Evolutionary conservation across 2,113 vertebrate genomes (phyloP).

Genomic region (Trichechus manatus): DNA sequence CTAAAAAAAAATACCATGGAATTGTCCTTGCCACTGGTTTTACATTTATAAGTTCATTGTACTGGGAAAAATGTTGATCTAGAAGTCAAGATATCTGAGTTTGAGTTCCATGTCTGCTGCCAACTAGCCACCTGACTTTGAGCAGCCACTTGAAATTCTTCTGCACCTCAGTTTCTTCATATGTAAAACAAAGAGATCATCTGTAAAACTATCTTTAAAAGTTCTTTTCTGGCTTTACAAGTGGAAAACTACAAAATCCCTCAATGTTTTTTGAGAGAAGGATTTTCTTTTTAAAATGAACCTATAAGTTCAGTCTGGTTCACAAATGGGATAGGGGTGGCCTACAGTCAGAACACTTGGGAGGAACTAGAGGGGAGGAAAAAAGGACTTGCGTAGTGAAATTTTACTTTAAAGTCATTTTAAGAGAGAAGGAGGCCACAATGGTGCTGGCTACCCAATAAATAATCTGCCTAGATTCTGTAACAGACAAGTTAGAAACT

Average conservation of each 20-base stretch:
- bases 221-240: not conserved
- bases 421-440: not conserved
- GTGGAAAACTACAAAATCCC: not conserved
- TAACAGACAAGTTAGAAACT: not conserved
- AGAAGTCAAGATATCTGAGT: not conserved
- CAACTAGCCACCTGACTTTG: not conserved
- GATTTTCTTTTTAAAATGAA: slow-evolving; percentile 20
- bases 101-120: not conserved
- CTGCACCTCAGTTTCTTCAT: not conserved
- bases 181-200: not conserved
- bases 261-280: not conserved
- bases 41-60: not conserved
- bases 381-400: not conserved
- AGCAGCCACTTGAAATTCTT: not conserved
- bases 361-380: not conserved
- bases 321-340: not conserved
- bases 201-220: not conserved
- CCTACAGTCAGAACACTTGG: not conserved
- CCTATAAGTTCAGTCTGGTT: not conserved
- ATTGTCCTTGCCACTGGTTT: not conserved
- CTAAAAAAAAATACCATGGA: not conserved
- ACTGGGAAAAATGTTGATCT: not conserved
- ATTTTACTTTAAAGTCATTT: not conserved
- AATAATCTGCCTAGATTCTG: not conserved
- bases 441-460: not conserved